A percentile compares a stretch with the other conserved stretches of the same genome.
Evolutionary conservation across 1,140 invertebrate species (phyloP).

Genomic region (Nasonia giraulti): DNA sequence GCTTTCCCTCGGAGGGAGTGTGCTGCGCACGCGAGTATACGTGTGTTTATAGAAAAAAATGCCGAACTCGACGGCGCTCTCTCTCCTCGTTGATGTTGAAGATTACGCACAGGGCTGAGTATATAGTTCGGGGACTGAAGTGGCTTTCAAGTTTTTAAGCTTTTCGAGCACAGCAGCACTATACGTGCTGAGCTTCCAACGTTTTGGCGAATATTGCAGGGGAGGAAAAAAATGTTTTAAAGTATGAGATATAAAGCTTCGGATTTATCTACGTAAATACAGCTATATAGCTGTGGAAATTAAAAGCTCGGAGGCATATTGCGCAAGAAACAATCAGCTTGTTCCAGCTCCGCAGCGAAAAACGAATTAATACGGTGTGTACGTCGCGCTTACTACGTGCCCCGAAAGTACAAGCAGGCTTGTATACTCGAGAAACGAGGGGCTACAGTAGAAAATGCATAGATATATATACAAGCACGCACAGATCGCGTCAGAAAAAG

Average conservation of each 20-base stretch:
- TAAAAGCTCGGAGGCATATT: no score
- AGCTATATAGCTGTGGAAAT: no score
- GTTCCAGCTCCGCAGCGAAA: not conserved
- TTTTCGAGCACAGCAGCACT: not conserved
- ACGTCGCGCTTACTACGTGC: constrained; percentile 18
- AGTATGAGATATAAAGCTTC: no score
- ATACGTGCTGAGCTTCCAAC: no score
- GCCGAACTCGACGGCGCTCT: not conserved
- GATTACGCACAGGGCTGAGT: not conserved
- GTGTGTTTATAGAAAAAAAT: not conserved
- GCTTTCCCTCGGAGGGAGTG: constrained; percentile 28
- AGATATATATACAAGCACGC: no score
- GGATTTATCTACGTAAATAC: no score
- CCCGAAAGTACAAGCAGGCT: constrained; percentile 35
- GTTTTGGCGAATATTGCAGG: no score
- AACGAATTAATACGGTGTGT: constrained; percentile 14
- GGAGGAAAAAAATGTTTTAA: no score
- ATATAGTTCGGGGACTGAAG: not conserved
- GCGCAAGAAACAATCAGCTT: constrained; percentile 3
- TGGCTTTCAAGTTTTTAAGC: constrained; percentile 4
- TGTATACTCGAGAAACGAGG: not conserved
- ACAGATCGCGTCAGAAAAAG: constrained; percentile 2
- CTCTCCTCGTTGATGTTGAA: not conserved
- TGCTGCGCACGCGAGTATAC: not conserved
- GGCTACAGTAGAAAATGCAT: no score